Evolutionary conservation across 2,113 vertebrate genomes (phyloP).

Genomic region (Leucoraja erinaceus): DNA sequence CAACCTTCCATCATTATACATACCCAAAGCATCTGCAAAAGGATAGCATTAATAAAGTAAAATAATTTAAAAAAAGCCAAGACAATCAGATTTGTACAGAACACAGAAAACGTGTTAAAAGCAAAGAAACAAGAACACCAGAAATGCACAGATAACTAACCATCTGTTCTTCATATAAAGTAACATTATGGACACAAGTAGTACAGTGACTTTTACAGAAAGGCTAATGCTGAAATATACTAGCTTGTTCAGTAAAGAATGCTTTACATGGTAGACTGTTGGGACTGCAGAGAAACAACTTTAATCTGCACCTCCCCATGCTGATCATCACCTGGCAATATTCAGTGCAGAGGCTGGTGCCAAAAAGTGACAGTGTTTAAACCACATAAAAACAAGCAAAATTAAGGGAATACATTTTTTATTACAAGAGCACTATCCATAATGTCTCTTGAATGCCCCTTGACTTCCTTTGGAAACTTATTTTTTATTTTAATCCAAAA

Average conservation of each 20-base stretch:
- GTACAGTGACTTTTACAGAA: background rate
- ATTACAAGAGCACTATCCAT: background rate
- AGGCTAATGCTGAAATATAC: background rate
- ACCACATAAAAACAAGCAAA: background rate
- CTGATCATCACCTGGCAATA: background rate
- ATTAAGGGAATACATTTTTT: background rate
- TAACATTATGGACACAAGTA: background rate
- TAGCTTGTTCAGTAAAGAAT: background rate
- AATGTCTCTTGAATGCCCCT: background rate
- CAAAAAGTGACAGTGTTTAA: background rate
- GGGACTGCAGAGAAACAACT: background rate
- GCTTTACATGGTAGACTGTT: background rate
- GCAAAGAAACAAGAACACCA: slow-evolving; percentile 39
- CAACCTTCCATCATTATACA: slow-evolving; percentile 54
- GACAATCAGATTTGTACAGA: slow-evolving; percentile 56
- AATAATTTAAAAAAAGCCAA: slow-evolving; percentile 65
- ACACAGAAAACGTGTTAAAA: slow-evolving; percentile 48
- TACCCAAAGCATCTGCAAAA: slow-evolving; percentile 79
- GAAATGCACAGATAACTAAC: background rate
- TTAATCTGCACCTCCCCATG: background rate
- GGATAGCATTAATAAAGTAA: slow-evolving; percentile 63
- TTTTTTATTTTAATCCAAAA: background rate
- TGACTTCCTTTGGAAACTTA: background rate
- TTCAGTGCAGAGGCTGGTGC: background rate
- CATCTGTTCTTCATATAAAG: background rate